Evolutionary conservation across 2,888 invertebrate genomes (phyloP), one percentile per base, ranked within the genome.

Genomic region (Conistra vaccinii): DNA sequence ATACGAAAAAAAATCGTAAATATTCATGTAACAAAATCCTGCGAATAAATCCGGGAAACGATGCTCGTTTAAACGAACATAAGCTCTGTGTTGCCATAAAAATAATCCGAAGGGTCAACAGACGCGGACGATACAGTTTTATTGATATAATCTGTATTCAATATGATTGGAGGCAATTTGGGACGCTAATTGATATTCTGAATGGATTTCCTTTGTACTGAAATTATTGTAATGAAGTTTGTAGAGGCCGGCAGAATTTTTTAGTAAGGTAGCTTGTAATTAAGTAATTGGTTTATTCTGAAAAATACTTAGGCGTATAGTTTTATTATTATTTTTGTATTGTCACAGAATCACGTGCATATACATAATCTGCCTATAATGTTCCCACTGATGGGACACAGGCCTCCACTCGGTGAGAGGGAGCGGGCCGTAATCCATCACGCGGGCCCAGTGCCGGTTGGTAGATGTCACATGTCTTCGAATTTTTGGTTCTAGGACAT

Each of bases 21-120:
- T 88, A 86, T 88, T 87, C 82, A 83, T 88, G 81, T 69, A 51
- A 65, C 68, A 76, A 78, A 84, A 73, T 81, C 74, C 78, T 32
- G 39, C 51, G 45, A 84, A 84, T 81, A 73, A 86, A 85, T 77
- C 60, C 58, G 23, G n/a, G 26, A 58, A 75, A 29, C 35, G 69
- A 58, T 32, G 48, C 26, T 65, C 68, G 55, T 79, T 73, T 60
- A 65, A 17, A 53, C 9, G 35, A 61, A 65, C n/a, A 35, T 75
- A 81, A 75, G 60, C 75, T 61, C 20, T 45, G 60, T 55, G 48
- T 63, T 17, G 65, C 63, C 42, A 75, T 84, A 68, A 70, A 80
- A 73, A 70, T 58, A 9, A 48, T 51, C 32, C 55, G 9, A 66
- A 45, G 72, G 76, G 85, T 76, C 69, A 80, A 63, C 14, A 60